Conservation (phyloP, 2,113 vertebrate species). For the Ctenomys sociabilis region DNA sequence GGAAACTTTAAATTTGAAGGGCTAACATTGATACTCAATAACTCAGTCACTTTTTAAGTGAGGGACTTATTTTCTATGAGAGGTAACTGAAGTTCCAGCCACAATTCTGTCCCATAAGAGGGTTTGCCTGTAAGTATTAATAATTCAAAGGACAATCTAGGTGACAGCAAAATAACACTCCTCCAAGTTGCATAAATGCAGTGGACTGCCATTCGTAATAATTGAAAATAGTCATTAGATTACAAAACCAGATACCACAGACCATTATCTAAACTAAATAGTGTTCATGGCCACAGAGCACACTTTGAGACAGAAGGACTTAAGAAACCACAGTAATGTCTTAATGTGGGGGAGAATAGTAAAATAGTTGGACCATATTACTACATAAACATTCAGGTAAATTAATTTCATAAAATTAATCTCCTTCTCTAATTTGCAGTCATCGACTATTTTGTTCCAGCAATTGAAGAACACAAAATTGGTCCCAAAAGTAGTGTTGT, state of each 20-base stretch:
- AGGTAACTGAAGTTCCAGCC: not conserved
- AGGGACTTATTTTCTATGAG: not conserved
- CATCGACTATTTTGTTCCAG: not conserved
- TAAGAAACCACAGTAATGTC: not conserved
- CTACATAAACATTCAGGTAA: not conserved
- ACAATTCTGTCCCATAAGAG: not conserved
- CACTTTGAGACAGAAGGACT: not conserved
- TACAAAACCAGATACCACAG: not conserved
- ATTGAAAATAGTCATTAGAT: not conserved
- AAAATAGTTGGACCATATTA: not conserved
- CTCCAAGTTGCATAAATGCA: not conserved
- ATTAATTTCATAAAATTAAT: not conserved
- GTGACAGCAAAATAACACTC: not conserved
- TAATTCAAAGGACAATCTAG: not conserved
- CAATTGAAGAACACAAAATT: not conserved
- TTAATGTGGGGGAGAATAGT: not conserved
- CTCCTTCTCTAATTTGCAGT: not conserved
- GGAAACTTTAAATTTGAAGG: not conserved
- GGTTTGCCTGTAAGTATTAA: not conserved
- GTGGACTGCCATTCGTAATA: not conserved
- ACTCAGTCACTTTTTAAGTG: not conserved
- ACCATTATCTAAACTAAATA: not conserved
- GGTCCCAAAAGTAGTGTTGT: not conserved
- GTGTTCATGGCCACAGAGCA: not conserved
- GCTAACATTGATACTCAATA: not conserved